Evolutionary conservation across 2,888 invertebrate genomes (phyloP), one percentile per base, ranked within the genome.

Genomic region (Eupithecia insigniata): DNA sequence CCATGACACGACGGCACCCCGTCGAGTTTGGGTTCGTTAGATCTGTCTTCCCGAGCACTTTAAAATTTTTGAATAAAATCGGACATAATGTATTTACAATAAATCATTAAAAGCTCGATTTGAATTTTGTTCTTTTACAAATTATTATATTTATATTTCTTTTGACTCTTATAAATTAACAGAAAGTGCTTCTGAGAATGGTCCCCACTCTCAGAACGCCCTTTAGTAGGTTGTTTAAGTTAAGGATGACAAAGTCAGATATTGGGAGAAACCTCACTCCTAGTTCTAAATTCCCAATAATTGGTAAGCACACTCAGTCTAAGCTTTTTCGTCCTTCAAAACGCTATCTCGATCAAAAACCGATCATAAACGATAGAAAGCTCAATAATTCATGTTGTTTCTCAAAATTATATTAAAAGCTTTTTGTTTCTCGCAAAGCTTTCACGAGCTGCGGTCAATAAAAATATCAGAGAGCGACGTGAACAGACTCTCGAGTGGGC

Each of bases 381-480:
- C 62, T 83, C 81, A 82, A 84, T 83, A 83, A 84, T 82, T 84
- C 82, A 81, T 83, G 78, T 82, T 83, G 82, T 83, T 85, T 82
- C 81, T 76, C 78, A 69, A 74, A 81, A 80, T 81, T 82, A 80
- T 83, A 84, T 86, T 86, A 85, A 85, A 86, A 82, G 81, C 71
- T 76, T 78, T 82, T 83, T 87, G 84, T 87, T 84, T 84, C 83
- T 80, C 76, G 78, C 76, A 64, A 81, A 81, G 79, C 81, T 82
- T 86, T 85, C 85, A 84, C 83, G 82, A 84, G 83, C 80, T 78
- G 83, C 82, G 87, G 87, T 85, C 87, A 86, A 86, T 87, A 86
- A 86, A 85, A 87, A 85, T 86, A 84, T 85, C 83, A 83, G 82
- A 80, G 85, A 74, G 58, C 75, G 74, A 82, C 87, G 87, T 87